Percentiles rank a stretch among this genome's conserved stretches.
phyloP scores from a whole-genome alignment of 2,797 vertebrate genomes.

The Microctenopoma steveboyesi region DNA sequence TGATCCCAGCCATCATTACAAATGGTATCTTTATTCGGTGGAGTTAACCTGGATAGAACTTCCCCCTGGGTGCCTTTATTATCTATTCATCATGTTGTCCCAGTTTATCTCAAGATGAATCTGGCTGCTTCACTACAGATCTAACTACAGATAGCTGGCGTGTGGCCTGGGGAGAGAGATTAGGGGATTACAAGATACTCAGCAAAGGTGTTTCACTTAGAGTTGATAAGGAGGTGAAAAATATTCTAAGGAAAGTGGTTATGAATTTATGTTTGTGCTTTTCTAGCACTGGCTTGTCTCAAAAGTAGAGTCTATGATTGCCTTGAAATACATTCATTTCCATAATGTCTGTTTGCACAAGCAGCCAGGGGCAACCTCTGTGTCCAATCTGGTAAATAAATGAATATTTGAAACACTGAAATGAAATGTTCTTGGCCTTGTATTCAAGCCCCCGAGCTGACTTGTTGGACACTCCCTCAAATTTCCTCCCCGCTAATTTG shows the following conservation, averaged over 20 bases:
- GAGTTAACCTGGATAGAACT: conserved; percentile 82
- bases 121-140: conserved; percentile 69
- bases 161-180: conserved; percentile 67
- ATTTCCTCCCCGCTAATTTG: conserved; percentile 66
- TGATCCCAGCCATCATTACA: conserved; percentile 75
- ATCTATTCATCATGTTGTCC: conserved; percentile 87
- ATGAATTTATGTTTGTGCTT: conserved; percentile 32
- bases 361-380: conserved; percentile 40
- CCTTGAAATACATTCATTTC: conserved; percentile 36
- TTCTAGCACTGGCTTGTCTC: conserved; percentile 33
- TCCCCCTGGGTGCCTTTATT: conserved; percentile 78
- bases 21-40: conserved; percentile 74
- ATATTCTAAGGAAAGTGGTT: conserved; percentile 39
- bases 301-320: conserved; percentile 19
- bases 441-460: conserved; percentile 50
- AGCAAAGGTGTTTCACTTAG: conserved; percentile 41
- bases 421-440: conserved; percentile 61
- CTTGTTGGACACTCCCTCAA: conserved; percentile 54
- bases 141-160: conserved; percentile 71
- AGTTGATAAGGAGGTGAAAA: conserved; percentile 52
- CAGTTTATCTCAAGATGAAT: conserved; percentile 82
- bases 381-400: conserved; percentile 62
- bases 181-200: conserved; percentile 63
- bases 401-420: conserved; percentile 58
- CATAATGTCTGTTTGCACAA: conserved; percentile 46